Evolutionary conservation across 2,888 invertebrate genomes (phyloP).

Genomic region (Drosophila birchii): DNA sequence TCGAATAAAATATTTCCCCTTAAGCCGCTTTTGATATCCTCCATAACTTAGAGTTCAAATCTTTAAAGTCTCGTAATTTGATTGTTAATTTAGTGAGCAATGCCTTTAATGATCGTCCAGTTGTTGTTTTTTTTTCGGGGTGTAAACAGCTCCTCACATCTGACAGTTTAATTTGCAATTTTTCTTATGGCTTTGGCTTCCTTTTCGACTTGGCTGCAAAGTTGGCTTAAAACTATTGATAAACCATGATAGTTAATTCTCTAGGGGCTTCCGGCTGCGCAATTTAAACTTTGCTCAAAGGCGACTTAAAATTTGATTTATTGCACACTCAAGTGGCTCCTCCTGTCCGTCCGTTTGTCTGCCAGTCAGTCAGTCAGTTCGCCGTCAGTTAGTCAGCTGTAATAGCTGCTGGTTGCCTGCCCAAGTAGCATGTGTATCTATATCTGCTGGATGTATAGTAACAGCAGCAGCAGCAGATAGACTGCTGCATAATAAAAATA

Average conservation of each 20-base stretch:
- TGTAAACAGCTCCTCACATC: slow-evolving; percentile 26
- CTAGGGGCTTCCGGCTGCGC: slow-evolving; percentile 70
- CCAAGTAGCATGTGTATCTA: slow-evolving; percentile 22
- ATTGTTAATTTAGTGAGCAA: slow-evolving; percentile 14
- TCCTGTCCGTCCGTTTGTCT: slow-evolving; percentile 14
- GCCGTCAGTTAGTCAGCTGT: slow-evolving; percentile 47
- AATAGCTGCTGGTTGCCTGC: slow-evolving; percentile 31
- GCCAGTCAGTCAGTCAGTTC: slow-evolving; percentile 27
- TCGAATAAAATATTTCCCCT: not conserved
- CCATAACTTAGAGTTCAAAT: not conserved
- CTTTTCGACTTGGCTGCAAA: slow-evolving; percentile 30
- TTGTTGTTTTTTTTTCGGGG: slow-evolving; percentile 8
- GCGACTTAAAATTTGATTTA: slow-evolving; percentile 76
- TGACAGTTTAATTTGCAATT: slow-evolving; percentile 35
- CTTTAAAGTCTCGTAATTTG: not conserved
- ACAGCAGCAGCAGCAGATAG: slow-evolving; percentile 1
- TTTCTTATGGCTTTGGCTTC: slow-evolving; percentile 37
- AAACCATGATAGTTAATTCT: slow-evolving; percentile 52
- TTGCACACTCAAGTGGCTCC: slow-evolving; percentile 52
- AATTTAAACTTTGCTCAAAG: slow-evolving; percentile 75
- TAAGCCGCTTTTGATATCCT: not conserved
- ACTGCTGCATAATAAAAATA: slow-evolving; percentile 39
- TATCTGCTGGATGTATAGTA: slow-evolving; percentile 36
- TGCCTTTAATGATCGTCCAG: slow-evolving; percentile 9
- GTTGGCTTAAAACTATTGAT: slow-evolving; percentile 54